phyloP scores from a whole-genome alignment of 2,797 vertebrate genomes.

The Pogoniulus pusillus region DNA sequence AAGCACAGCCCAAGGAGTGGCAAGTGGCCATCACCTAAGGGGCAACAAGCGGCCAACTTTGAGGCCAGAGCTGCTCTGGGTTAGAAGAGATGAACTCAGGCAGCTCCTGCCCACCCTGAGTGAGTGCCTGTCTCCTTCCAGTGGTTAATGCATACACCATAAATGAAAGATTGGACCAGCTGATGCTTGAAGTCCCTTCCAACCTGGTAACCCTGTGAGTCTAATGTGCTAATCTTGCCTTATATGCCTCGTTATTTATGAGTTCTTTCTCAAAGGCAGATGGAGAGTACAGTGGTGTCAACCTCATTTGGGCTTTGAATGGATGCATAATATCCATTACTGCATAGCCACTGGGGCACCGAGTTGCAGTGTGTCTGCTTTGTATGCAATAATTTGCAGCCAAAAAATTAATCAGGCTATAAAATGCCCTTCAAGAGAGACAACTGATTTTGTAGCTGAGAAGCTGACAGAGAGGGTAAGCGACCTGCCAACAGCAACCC shows the following conservation, averaged over 20 bases:
- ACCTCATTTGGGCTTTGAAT: constrained; percentile 16
- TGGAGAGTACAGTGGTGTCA: constrained; percentile 39
- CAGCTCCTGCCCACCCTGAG: not conserved
- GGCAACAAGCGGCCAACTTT: not conserved
- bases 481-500: not conserved
- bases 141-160: not conserved
- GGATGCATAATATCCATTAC: constrained; percentile 2
- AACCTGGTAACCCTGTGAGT: not conserved
- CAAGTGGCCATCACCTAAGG: not conserved
- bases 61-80: not conserved
- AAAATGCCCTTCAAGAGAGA: constrained; percentile 46
- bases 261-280: constrained; percentile 45
- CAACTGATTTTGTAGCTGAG: not conserved
- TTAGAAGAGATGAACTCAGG: accelerated
- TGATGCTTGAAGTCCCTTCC: not conserved
- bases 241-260: not conserved
- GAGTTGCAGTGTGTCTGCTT: not conserved
- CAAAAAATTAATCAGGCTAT: constrained; percentile 28
- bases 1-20: accelerated
- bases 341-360: not conserved
- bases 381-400: not conserved
- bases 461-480: not conserved
- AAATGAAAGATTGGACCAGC: not conserved
- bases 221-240: not conserved
- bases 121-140: not conserved